Evolutionary conservation across 1,140 invertebrate species (phyloP).

Genomic region (Bombus turneri): DNA sequence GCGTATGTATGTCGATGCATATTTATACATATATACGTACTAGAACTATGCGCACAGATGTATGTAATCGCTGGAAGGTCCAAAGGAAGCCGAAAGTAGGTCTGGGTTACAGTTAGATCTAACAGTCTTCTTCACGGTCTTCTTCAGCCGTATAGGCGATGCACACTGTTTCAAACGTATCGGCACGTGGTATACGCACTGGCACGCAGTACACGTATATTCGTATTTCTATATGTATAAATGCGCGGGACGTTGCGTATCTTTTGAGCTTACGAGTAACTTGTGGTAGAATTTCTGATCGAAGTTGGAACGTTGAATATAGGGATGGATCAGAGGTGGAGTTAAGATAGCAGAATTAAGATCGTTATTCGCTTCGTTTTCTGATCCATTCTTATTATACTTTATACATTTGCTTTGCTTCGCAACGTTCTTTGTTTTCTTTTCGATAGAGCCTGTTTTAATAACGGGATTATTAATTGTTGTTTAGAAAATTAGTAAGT

Average conservation of each 20-base stretch:
- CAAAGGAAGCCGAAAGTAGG: conserved; percentile 75
- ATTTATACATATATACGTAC: no score
- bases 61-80: conserved; percentile 26
- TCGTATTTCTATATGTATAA: background rate
- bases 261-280: background rate
- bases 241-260: background rate
- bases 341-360: background rate
- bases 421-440: no score
- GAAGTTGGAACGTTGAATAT: background rate
- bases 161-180: conserved; percentile 27
- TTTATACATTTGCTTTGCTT: no score
- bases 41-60: background rate
- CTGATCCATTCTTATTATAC: no score
- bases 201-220: background rate
- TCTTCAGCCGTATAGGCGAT: conserved; percentile 23
- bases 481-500: no score
- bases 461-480: no score
- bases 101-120: conserved; percentile 81
- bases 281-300: conserved; percentile 2
- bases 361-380: background rate
- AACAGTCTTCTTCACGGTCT: conserved; percentile 71
- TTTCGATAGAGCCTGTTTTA: no score
- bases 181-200: conserved; percentile 34
- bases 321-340: background rate
- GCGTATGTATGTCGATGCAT: no score